Evolutionary conservation across 2,888 invertebrate species (phyloP).

Genomic region (Syritta pipiens): DNA sequence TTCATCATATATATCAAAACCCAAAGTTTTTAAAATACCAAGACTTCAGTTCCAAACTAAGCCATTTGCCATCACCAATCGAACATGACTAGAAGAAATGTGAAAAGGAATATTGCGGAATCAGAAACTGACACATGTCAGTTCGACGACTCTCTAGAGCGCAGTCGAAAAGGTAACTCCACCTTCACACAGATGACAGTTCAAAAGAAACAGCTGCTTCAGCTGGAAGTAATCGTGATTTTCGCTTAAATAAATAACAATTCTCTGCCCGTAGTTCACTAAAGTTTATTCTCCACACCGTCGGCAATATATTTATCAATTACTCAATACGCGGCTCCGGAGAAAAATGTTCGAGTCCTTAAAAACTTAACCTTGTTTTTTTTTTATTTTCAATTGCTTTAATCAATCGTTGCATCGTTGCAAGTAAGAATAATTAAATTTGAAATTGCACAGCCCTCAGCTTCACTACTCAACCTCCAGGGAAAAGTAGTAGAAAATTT

Average conservation of each 20-base stretch:
- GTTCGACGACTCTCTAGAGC: conserved; percentile 17
- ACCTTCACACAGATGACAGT: conserved; percentile 61
- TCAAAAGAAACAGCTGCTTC: conserved; percentile 69
- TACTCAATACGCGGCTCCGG: background rate
- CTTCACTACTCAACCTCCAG: background rate
- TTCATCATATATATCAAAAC: too few species aligned
- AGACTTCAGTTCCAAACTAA: too few species aligned
- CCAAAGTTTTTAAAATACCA: too few species aligned
- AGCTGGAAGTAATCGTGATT: conserved; percentile 64
- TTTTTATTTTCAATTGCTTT: conserved; percentile 1
- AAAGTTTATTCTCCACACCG: conserved; percentile 11
- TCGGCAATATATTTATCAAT: background rate
- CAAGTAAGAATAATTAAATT: conserved; percentile 19
- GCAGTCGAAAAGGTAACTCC: conserved; percentile 57
- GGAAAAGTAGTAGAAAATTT: conserved; percentile 29
- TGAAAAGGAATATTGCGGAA: too few species aligned
- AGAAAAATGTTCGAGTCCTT: conserved; percentile 20
- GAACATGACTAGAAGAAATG: background rate
- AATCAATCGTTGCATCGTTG: conserved; percentile 5
- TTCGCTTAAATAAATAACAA: conserved; percentile 10
- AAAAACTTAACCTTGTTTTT: conserved; percentile 48
- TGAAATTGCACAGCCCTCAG: conserved; percentile 7
- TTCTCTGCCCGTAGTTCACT: conserved; percentile 1
- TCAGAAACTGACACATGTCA: conserved; percentile 49
- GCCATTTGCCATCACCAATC: background rate